Evolutionary conservation across 2,113 vertebrate species (phyloP), one percentile per base, ranked within the genome.

Genomic region (Cynocephalus volans): DNA sequence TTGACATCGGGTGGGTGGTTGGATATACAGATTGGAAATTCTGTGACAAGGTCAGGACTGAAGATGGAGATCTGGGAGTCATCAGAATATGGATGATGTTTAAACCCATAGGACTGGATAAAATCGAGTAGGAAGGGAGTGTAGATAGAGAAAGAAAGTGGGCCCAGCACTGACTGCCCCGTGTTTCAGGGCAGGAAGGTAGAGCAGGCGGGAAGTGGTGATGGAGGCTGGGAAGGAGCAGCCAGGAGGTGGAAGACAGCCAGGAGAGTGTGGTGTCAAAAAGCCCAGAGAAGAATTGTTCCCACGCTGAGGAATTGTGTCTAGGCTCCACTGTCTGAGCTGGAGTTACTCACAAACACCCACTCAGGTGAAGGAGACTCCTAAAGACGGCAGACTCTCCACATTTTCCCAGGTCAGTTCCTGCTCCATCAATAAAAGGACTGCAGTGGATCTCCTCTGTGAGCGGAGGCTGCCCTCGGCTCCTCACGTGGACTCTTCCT

Each of bases 241-340:
- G 7, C 15, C 54, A 64, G 24, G 41, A 64, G 19, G 18, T 8
- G 52, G 33, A 64, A 65, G 48, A 77, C 23, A 90, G 41, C 60
- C n/a, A 58, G 17, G n/a, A n/a, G 41, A 36, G 41, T 24, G 23
- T 56, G 28, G 14, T 45, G 18, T 75, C 81, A 45, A 41, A 77
- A 31, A 67, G 56, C 75, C 33, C 50, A 72, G 56, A n/a, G 77
- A 52, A 79, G 70, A 41, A n/a, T 26, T 76, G 41, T 85, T 88
- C 18, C 4, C 0, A 0, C 1, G 1, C 73, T 69, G 26, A 60
- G 69, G 88, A 58, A 14, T 15, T 72, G 1, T n/a, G 12, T 48
- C 72, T 23, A n/a, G 48, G 31, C 21, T 50, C 70, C 50, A 18
- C 28, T 65, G 31, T 36, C 14, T 6, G 69, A 67, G 31, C 76